phyloP scores from a whole-genome alignment of 2,888 invertebrate genomes.

The Autographa pulchrina region DNA sequence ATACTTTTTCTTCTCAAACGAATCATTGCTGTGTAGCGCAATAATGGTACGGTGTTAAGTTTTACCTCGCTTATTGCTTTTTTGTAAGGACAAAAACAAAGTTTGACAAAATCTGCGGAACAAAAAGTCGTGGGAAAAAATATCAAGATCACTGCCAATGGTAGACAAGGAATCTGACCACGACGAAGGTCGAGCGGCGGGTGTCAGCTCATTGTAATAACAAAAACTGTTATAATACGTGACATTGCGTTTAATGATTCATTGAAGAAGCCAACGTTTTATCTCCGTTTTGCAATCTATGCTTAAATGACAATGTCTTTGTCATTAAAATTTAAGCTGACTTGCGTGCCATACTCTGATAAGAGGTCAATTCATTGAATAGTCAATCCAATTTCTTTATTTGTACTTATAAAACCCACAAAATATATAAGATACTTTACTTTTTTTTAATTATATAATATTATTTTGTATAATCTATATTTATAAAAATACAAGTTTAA shows the following conservation, averaged over 20 bases:
- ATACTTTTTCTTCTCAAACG: constrained; percentile 66
- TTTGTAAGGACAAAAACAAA: constrained; percentile 69
- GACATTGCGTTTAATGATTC: constrained; percentile 45
- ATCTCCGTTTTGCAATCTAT: constrained; percentile 28
- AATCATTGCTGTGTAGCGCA: constrained; percentile 70
- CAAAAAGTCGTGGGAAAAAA: constrained; percentile 73
- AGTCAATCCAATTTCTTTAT: no score
- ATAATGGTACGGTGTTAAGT: constrained; percentile 64
- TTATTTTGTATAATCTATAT: no score
- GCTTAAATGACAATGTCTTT: background rate
- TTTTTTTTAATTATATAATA: no score
- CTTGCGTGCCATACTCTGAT: background rate
- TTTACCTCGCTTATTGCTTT: constrained; percentile 69
- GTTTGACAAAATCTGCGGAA: constrained; percentile 68
- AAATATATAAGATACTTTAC: no score
- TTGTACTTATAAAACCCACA: no score
- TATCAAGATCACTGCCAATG: constrained; percentile 86
- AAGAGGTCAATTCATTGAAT: no score
- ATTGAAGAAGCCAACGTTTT: constrained; percentile 31
- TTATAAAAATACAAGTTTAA: no score
- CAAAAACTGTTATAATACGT: constrained; percentile 54
- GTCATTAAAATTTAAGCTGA: background rate
- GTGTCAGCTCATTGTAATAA: constrained; percentile 44
- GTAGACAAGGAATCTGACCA: constrained; percentile 70
- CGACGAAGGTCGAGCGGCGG: constrained; percentile 61